Evolutionary conservation across 2,888 invertebrate species (phyloP).

Genomic region (Cordilura impudica): DNA sequence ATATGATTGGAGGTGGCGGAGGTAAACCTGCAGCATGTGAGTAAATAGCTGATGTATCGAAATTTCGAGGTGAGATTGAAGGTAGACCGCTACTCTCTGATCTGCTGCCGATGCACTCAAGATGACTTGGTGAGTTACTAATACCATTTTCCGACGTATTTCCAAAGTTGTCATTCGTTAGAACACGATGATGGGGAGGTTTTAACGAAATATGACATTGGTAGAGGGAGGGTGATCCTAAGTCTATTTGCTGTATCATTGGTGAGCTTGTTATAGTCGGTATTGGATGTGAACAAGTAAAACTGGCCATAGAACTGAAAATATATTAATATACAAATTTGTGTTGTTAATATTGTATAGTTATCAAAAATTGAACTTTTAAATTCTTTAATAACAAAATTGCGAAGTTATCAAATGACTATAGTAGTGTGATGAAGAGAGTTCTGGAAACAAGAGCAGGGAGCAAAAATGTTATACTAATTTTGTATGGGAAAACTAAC

Average conservation of each 20-base stretch:
- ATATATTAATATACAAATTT: background rate
- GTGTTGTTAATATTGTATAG: too few relatives aligned
- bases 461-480: too few relatives aligned
- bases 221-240: slow-evolving; percentile 75
- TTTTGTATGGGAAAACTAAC: too few relatives aligned
- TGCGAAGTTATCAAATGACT: too few relatives aligned
- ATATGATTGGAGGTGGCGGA: slow-evolving; percentile 65
- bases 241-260: slow-evolving; percentile 73
- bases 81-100: slow-evolving; percentile 51
- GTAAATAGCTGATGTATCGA: slow-evolving; percentile 61
- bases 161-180: slow-evolving; percentile 48
- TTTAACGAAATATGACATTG: slow-evolving; percentile 77
- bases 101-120: slow-evolving; percentile 44
- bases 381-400: too few relatives aligned
- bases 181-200: slow-evolving; percentile 67
- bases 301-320: slow-evolving; percentile 74
- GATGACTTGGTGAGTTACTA: slow-evolving; percentile 44
- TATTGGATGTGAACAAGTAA: slow-evolving; percentile 72
- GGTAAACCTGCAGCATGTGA: slow-evolving; percentile 58
- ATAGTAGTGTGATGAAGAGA: too few relatives aligned
- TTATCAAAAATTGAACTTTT: too few relatives aligned
- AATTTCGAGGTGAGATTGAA: slow-evolving; percentile 41
- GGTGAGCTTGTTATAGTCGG: slow-evolving; percentile 73
- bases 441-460: too few relatives aligned
- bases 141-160: slow-evolving; percentile 42